Conservation (phyloP, 2,113 vertebrate genomes). For the Laticauda laticaudata region DNA sequence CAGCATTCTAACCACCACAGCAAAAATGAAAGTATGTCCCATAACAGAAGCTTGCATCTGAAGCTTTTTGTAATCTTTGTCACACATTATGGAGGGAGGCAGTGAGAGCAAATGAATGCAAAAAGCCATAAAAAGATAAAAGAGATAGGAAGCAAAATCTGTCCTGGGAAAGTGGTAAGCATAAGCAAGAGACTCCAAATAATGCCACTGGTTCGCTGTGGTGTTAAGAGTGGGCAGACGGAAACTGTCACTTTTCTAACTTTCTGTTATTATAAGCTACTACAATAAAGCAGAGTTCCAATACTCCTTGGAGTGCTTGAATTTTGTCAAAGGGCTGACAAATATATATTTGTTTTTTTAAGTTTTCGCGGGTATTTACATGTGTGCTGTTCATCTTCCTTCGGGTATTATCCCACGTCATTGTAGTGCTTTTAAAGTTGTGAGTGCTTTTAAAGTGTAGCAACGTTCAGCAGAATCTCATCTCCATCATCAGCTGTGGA, state of each 20-base stretch:
- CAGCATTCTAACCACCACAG: not conserved
- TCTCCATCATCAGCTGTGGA: too few relatives aligned
- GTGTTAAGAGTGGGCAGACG: not conserved
- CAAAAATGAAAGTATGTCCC: not conserved
- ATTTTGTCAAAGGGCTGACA: not conserved
- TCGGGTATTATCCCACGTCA: too few relatives aligned
- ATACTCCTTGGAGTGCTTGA: not conserved
- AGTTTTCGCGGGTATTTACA: too few relatives aligned
- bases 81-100: not conserved
- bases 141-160: not conserved
- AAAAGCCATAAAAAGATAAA: not conserved
- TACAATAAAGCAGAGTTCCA: not conserved
- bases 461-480: too few relatives aligned
- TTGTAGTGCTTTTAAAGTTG: too few relatives aligned
- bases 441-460: too few relatives aligned
- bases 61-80: not conserved
- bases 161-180: not conserved
- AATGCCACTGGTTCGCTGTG: not conserved
- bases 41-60: not conserved
- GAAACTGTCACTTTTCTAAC: not conserved
- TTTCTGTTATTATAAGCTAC: not conserved
- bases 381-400: too few relatives aligned
- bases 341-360: too few relatives aligned
- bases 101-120: not conserved
- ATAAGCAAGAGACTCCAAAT: not conserved